Conservation (phyloP, 2,888 invertebrate genomes). For the Cerceris ruficornis region DNA sequence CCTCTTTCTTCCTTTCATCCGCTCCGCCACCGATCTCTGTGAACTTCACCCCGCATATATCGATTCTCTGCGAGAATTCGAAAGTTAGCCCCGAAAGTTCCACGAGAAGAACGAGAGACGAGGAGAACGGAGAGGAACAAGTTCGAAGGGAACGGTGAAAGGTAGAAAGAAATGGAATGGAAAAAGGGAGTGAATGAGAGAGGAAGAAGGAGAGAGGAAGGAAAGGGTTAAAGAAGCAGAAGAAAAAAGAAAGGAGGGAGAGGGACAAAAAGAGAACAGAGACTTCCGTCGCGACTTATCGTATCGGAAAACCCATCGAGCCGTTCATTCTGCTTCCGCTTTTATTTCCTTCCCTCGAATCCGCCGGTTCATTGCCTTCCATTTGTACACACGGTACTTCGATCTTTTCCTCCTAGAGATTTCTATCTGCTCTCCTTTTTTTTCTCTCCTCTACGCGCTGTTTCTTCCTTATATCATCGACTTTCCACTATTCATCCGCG, state of each 20-base stretch:
- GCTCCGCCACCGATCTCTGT: constrained; percentile 8
- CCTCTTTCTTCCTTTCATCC: background rate
- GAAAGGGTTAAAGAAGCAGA: background rate
- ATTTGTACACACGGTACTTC: constrained; percentile 72
- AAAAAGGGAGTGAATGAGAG: background rate
- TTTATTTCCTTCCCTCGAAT: constrained; percentile 75
- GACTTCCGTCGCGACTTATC: constrained; percentile 72
- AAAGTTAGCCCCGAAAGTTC: constrained; percentile 30
- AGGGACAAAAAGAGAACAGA: constrained; percentile 49
- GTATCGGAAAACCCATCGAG: constrained; percentile 77
- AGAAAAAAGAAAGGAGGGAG: constrained; percentile 18
- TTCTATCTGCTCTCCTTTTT: constrained; percentile 50
- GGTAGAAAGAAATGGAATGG: background rate
- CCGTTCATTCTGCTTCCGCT: constrained; percentile 77
- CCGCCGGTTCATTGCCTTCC: constrained; percentile 75
- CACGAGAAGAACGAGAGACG: background rate
- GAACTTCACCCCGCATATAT: constrained; percentile 18
- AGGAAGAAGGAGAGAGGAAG: constrained; percentile 3
- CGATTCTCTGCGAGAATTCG: constrained; percentile 41
- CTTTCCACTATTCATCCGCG: constrained; percentile 19
- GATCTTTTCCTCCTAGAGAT: constrained; percentile 52
- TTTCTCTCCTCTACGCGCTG: constrained; percentile 55
- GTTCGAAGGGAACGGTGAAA: background rate
- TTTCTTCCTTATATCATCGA: constrained; percentile 27
- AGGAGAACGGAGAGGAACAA: background rate